Percentiles rank a stretch among this genome's conserved stretches.
Conservation (phyloP, 30 jellyfish, hydroid and myxozoan genomes). For the Cassiopea xamachana region DNA sequence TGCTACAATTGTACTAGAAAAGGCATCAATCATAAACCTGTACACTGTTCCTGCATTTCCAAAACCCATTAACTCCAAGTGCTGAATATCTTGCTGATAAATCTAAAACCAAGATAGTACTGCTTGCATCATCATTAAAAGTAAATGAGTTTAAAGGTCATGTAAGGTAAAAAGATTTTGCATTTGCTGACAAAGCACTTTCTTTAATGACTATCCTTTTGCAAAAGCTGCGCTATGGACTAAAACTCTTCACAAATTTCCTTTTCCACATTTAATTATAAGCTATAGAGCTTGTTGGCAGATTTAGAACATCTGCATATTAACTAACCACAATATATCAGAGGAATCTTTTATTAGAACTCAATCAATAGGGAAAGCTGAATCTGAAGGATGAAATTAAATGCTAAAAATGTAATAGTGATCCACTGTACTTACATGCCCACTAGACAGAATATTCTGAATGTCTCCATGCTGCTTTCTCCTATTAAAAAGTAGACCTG, state of each 20-base stretch:
- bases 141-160: neutral
- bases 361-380: too few relatives aligned
- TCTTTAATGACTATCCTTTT: too few relatives aligned
- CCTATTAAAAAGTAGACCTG: constrained; percentile 43
- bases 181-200: too few relatives aligned
- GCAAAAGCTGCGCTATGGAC: too few relatives aligned
- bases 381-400: neutral
- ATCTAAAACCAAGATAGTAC: constrained; percentile 50
- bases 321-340: too few relatives aligned
- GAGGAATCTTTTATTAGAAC: too few relatives aligned
- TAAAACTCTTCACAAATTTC: too few relatives aligned
- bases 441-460: constrained; percentile 86
- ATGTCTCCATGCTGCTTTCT: constrained; percentile 92
- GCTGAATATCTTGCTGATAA: constrained; percentile 81
- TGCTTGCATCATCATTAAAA: neutral
- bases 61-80: constrained; percentile 88
- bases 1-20: too few relatives aligned
- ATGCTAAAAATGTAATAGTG: neutral
- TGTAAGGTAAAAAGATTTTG: too few relatives aligned
- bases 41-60: constrained; percentile 99
- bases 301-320: too few relatives aligned
- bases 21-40: constrained; percentile 34
- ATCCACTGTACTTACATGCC: constrained; percentile 64
- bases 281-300: too few relatives aligned
- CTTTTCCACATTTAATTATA: too few relatives aligned